Percentiles rank a stretch among this genome's conserved stretches.
Conservation (phyloP, 1,140 invertebrate species). For the Temnothorax curvispinosus region DNA sequence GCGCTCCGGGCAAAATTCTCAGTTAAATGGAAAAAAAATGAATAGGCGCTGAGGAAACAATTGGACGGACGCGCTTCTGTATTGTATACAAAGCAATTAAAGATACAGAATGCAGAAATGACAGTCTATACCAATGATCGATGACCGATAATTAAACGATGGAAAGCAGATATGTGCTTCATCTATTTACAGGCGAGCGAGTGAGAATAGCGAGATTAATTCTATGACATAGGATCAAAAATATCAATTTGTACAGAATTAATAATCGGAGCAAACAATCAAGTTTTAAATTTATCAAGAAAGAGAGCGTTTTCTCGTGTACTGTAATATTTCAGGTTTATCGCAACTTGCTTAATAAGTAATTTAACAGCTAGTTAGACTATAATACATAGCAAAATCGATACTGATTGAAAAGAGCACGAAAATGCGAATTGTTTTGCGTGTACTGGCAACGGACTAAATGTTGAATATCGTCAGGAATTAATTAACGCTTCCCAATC, state of each 20-base stretch:
- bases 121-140: background rate
- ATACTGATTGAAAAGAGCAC: conserved; percentile 7
- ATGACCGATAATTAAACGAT: conserved; percentile 12
- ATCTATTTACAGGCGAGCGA: background rate
- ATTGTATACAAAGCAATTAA: conserved; percentile 28
- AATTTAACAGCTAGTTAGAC: background rate
- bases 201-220: background rate
- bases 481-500: conserved; percentile 73
- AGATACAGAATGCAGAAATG: conserved; percentile 1
- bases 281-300: conserved; percentile 13
- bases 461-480: conserved; percentile 38
- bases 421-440: conserved; percentile 23
- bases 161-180: background rate
- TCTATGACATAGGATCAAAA: background rate
- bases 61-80: conserved; percentile 18
- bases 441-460: background rate
- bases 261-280: background rate
- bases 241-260: background rate
- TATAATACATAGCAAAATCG: background rate
- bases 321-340: background rate
- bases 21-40: conserved; percentile 50
- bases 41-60: conserved; percentile 35
- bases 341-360: background rate
- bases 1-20: conserved; percentile 40
- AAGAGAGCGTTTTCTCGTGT: background rate